Evolutionary conservation across 2,113 vertebrate species (phyloP).

Genomic region (Chrysemys picta): DNA sequence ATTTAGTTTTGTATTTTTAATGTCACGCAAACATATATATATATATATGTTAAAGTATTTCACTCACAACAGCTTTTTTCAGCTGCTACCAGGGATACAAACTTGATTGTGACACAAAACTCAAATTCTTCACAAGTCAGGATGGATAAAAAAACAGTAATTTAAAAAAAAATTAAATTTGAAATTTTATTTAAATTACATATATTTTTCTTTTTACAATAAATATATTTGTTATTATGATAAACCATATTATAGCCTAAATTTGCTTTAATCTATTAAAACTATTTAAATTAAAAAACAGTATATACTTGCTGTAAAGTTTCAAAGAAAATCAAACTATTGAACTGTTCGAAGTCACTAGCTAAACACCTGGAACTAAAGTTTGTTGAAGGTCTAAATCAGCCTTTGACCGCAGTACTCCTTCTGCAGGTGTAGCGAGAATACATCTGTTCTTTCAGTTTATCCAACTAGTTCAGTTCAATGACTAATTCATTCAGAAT

Average conservation of each 20-base stretch:
- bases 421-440: not conserved
- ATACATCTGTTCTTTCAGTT: not conserved
- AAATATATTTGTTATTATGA: not conserved
- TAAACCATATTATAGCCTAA: not conserved
- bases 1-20: not conserved
- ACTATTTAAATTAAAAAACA: not conserved
- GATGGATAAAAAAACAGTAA: not conserved
- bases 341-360: not conserved
- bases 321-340: not conserved
- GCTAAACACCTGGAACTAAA: not conserved
- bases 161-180: not conserved
- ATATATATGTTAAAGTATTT: not conserved
- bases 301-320: not conserved
- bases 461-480: not conserved
- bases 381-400: not conserved
- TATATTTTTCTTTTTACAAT: not conserved
- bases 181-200: not conserved
- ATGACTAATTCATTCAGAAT: not conserved
- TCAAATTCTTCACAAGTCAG: not conserved
- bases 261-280: not conserved
- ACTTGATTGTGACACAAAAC: not conserved
- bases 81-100: not conserved
- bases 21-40: rapidly evolving
- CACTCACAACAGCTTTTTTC: not conserved
- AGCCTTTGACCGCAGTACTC: not conserved